Percentiles rank a stretch among this genome's conserved stretches.
phyloP scores from a whole-genome alignment of 30 jellyfish, hydroid and myxozoan genomes.

The Sanderia malayensis region DNA sequence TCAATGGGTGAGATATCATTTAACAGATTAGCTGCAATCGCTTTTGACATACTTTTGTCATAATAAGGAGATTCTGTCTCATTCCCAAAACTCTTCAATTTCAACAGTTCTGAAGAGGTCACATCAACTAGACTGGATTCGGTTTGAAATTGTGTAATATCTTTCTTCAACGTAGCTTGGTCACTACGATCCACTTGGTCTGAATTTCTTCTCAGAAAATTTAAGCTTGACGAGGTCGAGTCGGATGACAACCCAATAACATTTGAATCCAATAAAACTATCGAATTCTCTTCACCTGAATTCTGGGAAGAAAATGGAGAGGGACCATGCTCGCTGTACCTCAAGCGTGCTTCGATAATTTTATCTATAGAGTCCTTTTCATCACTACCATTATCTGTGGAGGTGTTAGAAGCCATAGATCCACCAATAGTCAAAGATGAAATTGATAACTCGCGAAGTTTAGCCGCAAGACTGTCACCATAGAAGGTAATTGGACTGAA shows the following conservation, averaged over 20 bases:
- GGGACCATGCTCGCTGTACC: background rate
- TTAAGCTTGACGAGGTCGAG: background rate
- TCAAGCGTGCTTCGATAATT: constrained; percentile 25
- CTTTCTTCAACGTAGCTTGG: background rate
- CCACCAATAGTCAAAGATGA: background rate
- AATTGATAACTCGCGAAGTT: constrained; percentile 7
- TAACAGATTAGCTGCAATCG: constrained; percentile 5
- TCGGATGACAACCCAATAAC: too few relatives aligned
- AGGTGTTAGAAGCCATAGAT: background rate
- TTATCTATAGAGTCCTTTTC: constrained; percentile 31
- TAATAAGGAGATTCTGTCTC: constrained; percentile 13
- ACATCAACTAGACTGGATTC: constrained; percentile 16
- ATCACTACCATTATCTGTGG: background rate
- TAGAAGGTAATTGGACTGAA: background rate
- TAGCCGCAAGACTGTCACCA: constrained; percentile 2
- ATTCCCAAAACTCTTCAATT: constrained; percentile 1
- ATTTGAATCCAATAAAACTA: too few relatives aligned
- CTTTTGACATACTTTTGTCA: background rate
- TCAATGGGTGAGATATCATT: constrained; percentile 50
- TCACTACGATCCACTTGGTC: background rate
- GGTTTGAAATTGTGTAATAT: background rate
- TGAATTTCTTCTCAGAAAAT: background rate
- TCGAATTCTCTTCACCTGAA: background rate
- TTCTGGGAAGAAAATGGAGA: background rate
- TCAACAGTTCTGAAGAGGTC: constrained; percentile 31